phyloP scores from a whole-genome alignment of 2,797 vertebrate species.

The Epinephelus malabaricus region DNA sequence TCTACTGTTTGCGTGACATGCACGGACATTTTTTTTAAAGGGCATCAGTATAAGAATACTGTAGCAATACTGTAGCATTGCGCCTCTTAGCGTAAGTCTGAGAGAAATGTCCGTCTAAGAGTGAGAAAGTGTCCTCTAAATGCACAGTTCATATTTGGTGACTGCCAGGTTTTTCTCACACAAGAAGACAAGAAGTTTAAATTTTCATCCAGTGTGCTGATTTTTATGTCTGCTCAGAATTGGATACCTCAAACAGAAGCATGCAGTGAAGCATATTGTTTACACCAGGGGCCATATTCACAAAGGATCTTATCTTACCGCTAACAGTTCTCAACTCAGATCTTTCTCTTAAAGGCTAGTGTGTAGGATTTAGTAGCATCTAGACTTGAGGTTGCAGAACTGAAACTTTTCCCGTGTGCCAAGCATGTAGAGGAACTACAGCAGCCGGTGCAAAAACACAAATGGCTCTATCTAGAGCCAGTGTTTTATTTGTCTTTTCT shows the following conservation, averaged over 20 bases:
- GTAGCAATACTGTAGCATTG: not conserved
- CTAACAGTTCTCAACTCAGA: not conserved
- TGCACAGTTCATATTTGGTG: not conserved
- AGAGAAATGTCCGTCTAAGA: not conserved
- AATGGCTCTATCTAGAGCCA: no score
- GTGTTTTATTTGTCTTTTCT: no score
- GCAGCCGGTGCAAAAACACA: no score
- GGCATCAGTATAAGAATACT: not conserved
- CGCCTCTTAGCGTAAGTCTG: not conserved
- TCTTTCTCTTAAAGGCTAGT: not conserved
- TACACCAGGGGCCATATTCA: not conserved
- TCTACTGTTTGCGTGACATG: not conserved
- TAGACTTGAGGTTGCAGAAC: no score
- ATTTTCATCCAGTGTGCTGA: conserved; percentile 16
- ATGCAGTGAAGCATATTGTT: not conserved
- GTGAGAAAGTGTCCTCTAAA: not conserved
- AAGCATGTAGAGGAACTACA: no score
- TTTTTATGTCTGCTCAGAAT: conserved; percentile 20
- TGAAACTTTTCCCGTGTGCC: no score
- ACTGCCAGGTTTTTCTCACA: not conserved
- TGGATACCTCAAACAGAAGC: not conserved
- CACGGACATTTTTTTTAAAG: not conserved
- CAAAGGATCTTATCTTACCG: not conserved
- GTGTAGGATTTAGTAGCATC: no score
- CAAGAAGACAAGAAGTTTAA: not conserved